Evolutionary conservation across 2,113 vertebrate genomes (phyloP).

Genomic region (Coracopsis vasa): DNA sequence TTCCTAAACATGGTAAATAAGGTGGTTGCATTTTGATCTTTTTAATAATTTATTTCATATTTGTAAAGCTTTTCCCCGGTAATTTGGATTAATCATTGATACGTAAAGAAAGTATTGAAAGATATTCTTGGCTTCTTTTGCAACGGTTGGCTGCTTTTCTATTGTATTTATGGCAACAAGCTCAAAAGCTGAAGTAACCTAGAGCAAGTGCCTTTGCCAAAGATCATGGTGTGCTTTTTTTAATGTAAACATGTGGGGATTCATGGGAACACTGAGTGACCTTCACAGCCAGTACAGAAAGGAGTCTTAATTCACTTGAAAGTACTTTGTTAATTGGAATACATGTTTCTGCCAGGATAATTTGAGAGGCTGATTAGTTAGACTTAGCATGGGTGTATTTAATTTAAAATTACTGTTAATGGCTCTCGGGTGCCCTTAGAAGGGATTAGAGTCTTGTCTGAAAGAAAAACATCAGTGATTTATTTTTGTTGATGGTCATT

Average conservation of each 20-base stretch:
- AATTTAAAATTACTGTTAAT: constrained; percentile 50
- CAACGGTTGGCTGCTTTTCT: constrained; percentile 23
- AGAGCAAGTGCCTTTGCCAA: constrained; percentile 68
- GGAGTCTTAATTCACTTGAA: constrained; percentile 69
- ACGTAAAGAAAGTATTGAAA: background rate
- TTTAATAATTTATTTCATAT: background rate
- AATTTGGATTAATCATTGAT: background rate
- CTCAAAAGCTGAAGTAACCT: constrained; percentile 43
- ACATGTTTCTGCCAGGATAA: constrained; percentile 63
- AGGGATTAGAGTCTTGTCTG: background rate
- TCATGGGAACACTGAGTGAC: constrained; percentile 75
- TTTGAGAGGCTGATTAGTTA: constrained; percentile 56
- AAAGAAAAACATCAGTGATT: background rate
- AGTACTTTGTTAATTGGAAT: constrained; percentile 62
- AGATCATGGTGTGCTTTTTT: constrained; percentile 83
- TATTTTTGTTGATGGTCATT: background rate
- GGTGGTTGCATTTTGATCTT: background rate
- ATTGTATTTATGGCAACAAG: constrained; percentile 60
- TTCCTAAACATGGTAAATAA: background rate
- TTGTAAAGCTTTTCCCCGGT: background rate
- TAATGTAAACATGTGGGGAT: constrained; percentile 72
- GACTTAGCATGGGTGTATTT: constrained; percentile 36
- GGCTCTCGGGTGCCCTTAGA: constrained; percentile 40
- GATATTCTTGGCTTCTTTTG: constrained; percentile 40
- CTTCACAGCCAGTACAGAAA: constrained; percentile 72